Conservation (phyloP, 2,113 vertebrate species). For the Forbesichthys papilliferus region DNA sequence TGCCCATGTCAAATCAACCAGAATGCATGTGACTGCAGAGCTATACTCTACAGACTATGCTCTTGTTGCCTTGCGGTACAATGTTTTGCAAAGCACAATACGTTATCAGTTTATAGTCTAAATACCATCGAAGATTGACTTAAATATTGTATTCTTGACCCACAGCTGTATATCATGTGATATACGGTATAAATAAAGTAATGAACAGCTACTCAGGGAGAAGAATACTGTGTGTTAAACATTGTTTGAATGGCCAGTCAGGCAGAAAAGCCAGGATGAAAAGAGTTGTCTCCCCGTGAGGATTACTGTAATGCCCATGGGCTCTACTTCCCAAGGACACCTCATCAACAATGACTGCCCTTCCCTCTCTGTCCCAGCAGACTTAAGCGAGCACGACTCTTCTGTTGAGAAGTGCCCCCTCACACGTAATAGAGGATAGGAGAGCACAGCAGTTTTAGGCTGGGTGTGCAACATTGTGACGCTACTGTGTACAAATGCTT, state of each 20-base stretch:
- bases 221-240: conserved; percentile 13
- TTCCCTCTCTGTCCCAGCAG: conserved; percentile 16
- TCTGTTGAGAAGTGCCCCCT: not conserved
- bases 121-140: no score
- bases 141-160: no score
- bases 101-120: no score
- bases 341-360: conserved; percentile 25
- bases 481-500: no score
- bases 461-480: not conserved
- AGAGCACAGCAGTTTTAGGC: not conserved
- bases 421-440: not conserved
- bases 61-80: not conserved
- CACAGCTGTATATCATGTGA: conserved; percentile 18
- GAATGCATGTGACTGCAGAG: not conserved
- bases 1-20: not conserved
- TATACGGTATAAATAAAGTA: conserved; percentile 22
- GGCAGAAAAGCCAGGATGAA: conserved; percentile 23
- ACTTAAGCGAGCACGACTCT: not conserved
- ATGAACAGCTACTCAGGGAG: conserved; percentile 36
- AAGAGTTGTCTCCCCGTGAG: conserved; percentile 24
- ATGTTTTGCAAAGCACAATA: not conserved
- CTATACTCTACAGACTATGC: not conserved
- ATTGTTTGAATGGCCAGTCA: conserved; percentile 29
- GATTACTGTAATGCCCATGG: conserved; percentile 34
- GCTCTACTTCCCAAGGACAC: conserved; percentile 55